Conservation (phyloP, 1,140 invertebrate species). For the Pogonomyrmex barbatus region DNA sequence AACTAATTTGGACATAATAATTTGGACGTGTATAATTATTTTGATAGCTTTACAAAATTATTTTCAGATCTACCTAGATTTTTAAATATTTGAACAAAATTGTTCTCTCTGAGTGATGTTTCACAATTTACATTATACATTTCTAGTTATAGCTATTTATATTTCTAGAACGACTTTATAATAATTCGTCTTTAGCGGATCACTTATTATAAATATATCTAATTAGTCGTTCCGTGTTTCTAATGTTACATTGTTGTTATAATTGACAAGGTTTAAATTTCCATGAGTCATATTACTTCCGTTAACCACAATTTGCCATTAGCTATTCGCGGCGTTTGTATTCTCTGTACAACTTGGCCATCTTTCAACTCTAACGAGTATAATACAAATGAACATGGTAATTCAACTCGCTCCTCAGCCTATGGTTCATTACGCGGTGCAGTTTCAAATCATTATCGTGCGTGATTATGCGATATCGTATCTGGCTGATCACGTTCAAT, state of each 20-base stretch:
- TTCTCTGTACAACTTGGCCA: background rate
- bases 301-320: background rate
- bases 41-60: too few species aligned
- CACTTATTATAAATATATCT: background rate
- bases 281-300: background rate
- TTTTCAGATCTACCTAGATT: too few species aligned
- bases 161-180: background rate
- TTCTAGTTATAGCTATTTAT: background rate
- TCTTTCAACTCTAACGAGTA: constrained; percentile 40
- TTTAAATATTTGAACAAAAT: too few species aligned
- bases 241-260: background rate
- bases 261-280: background rate
- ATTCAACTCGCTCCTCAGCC: background rate
- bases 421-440: background rate
- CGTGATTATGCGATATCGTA: background rate
- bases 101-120: too few species aligned
- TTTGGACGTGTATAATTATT: too few species aligned
- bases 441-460: constrained; percentile 14
- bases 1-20: too few species aligned
- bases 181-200: background rate
- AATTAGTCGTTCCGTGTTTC: background rate
- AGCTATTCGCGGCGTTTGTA: background rate
- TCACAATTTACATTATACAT: background rate
- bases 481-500: background rate
- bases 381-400: constrained; percentile 24